These are phyloP conservation scores for Sandelia bainsii DNA, from an alignment of 2,797 vertebrate genomes.

Conservation along the genomic window DNA sequence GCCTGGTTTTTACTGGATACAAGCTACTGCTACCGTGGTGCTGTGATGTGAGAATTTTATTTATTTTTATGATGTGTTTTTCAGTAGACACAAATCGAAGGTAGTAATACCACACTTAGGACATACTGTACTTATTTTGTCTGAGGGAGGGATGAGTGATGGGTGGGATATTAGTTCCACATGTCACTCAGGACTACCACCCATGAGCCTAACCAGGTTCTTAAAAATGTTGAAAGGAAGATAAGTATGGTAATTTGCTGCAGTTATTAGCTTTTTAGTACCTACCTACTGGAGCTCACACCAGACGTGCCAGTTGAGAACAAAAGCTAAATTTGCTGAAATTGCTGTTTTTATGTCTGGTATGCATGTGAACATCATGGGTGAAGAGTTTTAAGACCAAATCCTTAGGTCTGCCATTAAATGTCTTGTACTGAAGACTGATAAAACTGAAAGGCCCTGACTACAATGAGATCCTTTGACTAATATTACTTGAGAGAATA, in stretches of 20 bases:
- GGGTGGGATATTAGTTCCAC: slow-evolving; percentile 78
- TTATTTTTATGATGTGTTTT: slow-evolving; percentile 24
- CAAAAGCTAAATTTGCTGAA: slow-evolving; percentile 63
- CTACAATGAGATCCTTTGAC: slow-evolving; percentile 4
- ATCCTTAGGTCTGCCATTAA: slow-evolving; percentile 39
- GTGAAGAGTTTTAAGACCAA: slow-evolving; percentile 44
- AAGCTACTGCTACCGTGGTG: background rate
- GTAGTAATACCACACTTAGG: slow-evolving; percentile 54
- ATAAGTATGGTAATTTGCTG: slow-evolving; percentile 75
- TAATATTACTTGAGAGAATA: slow-evolving; percentile 16
- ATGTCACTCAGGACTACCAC: slow-evolving; percentile 75
- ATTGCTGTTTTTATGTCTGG: slow-evolving; percentile 49
- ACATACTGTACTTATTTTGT: slow-evolving; percentile 31
- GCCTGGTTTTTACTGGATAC: slow-evolving; percentile 5
- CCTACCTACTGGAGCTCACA: slow-evolving; percentile 67
- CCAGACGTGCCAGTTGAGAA: slow-evolving; percentile 57
- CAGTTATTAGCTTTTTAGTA: slow-evolving; percentile 75
- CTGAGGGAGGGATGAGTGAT: slow-evolving; percentile 31
- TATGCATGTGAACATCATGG: slow-evolving; percentile 39
- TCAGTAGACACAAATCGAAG: slow-evolving; percentile 28
- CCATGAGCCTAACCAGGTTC: slow-evolving; percentile 74
- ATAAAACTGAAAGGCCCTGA: slow-evolving; percentile 30
- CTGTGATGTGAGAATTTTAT: slow-evolving; percentile 15
- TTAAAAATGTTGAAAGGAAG: slow-evolving; percentile 70
- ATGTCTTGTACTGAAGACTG: slow-evolving; percentile 13